Conservation (phyloP, 2,113 vertebrate species). For the Gasterosteus aculeatus region DNA sequence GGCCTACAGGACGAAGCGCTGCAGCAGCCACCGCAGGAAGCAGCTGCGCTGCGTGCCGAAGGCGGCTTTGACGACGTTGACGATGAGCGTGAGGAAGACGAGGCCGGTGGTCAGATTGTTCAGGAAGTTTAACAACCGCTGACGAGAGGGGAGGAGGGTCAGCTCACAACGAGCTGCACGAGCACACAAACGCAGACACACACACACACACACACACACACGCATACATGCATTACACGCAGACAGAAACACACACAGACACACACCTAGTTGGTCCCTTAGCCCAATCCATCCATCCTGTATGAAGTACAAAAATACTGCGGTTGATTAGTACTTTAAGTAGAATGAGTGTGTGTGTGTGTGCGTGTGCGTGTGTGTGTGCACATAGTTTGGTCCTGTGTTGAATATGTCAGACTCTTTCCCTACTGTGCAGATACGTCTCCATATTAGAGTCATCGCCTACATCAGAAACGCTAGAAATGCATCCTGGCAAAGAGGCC, state of each 20-base stretch:
- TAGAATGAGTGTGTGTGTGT: conserved; percentile 20
- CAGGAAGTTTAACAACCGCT: conserved; percentile 83
- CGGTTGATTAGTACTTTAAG: conserved; percentile 53
- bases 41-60: conserved; percentile 85
- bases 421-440: neutral
- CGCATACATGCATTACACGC: conserved; percentile 19
- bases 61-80: conserved; percentile 90
- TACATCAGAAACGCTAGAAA: conserved; percentile 41
- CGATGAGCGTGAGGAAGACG: conserved; percentile 84
- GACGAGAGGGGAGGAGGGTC: conserved; percentile 72
- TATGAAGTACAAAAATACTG: conserved; percentile 4
- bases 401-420: neutral
- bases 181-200: conserved; percentile 32
- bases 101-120: conserved; percentile 85
- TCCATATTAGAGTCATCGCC: neutral
- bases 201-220: conserved; percentile 25
- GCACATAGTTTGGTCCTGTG: neutral
- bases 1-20: conserved; percentile 63
- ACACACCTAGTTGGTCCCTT: conserved; percentile 56
- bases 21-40: conserved; percentile 73
- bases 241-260: conserved; percentile 37
- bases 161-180: conserved; percentile 60
- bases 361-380: conserved; percentile 22
- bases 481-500: conserved; percentile 82
- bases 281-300: conserved; percentile 38